These are phyloP conservation scores for Haemorhous mexicanus DNA, from an alignment of 2,113 vertebrate genomes.

Conservation along the genomic window DNA sequence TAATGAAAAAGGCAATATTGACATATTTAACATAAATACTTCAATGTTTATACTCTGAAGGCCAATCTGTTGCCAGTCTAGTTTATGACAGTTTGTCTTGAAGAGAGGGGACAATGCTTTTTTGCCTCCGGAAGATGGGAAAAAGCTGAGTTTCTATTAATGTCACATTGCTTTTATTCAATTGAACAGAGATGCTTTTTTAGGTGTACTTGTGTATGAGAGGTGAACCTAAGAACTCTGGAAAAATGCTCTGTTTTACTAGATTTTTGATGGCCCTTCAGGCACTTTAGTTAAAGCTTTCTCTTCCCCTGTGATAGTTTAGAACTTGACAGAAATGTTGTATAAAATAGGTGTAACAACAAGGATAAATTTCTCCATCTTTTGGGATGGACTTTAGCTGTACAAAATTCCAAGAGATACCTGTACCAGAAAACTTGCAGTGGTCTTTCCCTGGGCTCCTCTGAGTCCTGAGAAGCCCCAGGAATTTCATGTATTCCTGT, in stretches of 20 bases:
- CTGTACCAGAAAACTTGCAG: background rate
- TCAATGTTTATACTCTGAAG: background rate
- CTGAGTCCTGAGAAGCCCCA: background rate
- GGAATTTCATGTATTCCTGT: background rate
- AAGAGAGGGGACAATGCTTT: background rate
- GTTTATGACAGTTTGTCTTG: background rate
- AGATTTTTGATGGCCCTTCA: background rate
- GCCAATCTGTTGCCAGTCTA: background rate
- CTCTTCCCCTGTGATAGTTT: background rate
- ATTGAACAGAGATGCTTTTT: background rate
- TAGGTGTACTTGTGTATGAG: background rate
- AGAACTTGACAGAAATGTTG: background rate
- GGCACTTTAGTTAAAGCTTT: background rate
- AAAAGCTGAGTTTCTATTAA: background rate
- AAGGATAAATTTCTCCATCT: background rate
- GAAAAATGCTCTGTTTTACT: background rate
- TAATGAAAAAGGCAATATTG: background rate
- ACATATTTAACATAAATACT: background rate
- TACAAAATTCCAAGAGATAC: background rate
- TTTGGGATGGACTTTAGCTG: background rate
- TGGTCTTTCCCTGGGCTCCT: background rate
- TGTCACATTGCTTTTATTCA: background rate
- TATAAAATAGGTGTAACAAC: background rate
- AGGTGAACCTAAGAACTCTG: background rate
- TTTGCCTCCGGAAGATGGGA: background rate